Evolutionary conservation across 2,888 invertebrate genomes (phyloP), one percentile per base, ranked within the genome.

Genomic region (Argyresthia goedartella): DNA sequence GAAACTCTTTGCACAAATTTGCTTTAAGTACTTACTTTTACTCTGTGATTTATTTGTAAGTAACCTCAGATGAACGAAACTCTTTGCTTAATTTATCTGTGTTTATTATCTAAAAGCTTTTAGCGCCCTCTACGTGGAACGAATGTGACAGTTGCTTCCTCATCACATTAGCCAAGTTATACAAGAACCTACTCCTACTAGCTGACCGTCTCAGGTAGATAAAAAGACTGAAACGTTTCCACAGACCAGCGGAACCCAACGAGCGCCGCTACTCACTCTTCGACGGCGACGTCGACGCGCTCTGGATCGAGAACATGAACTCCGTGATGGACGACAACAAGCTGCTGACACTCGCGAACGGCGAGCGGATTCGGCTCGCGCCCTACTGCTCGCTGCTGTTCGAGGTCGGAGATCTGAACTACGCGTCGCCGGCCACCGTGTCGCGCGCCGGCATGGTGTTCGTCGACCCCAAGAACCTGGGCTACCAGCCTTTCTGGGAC

Each of bases 301-400:
- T 96, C 43, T 97, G 97, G 97, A 95, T 97, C 58, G 97, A 97
- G 79, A 97, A 97, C 80, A 97, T 97, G 96, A 97, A 97, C 82
- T 96, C 96, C 0, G 96, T 97, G 1, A 97, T 97, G 97, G 97
- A 97, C 68, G 97, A 97, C 75, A 97, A 97, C 71, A 94, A 93
- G 67, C 81, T 97, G 44, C 81, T 97, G 52, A 97, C 97, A 0
- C 82, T 97, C 54, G 95, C 96, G 4, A 97, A 97, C 72, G 96
- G 96, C 53, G 95, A 97, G 80, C 88, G 96, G 56, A 95, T 96
- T 57, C 89, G 95, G 55, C 84, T 96, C 54, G 92, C 93, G 65
- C 90, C 91, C 55, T 91, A 95, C 74, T 94, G 95, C 73, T 91
- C 93, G 34, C 77, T 97, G 55, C 81, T 97, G 48, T 97, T 97